These are phyloP conservation scores for Grallaria varia DNA, from an alignment of 2,113 vertebrate species.

Conservation along the genomic window DNA sequence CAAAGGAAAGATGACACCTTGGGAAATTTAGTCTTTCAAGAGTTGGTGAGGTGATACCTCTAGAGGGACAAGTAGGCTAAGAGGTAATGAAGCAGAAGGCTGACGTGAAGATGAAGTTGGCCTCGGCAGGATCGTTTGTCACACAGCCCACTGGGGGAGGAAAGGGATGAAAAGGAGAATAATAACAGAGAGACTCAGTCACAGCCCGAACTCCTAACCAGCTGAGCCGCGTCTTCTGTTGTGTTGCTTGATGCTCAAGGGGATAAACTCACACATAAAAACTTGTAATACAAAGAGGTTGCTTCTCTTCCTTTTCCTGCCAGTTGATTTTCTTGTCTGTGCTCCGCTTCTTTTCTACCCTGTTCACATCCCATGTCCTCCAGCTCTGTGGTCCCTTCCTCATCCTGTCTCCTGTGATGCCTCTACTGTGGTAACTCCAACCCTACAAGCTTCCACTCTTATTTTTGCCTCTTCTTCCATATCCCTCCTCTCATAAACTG, in stretches of 20 bases:
- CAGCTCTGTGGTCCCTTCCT: background rate
- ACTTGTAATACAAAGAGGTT: background rate
- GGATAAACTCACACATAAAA: background rate
- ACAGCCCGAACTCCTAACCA: background rate
- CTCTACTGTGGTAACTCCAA: background rate
- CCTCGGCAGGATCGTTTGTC: background rate
- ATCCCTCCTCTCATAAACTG: fast-evolving
- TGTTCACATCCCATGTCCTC: background rate
- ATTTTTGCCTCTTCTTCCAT: background rate
- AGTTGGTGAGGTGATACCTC: background rate
- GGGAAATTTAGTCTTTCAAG: background rate
- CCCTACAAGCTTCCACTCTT: background rate
- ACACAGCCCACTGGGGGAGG: background rate
- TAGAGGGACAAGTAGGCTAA: background rate
- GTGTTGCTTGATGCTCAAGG: background rate
- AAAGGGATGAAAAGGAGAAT: background rate
- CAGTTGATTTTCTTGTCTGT: background rate
- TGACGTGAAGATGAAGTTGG: background rate
- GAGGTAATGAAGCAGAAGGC: constrained; percentile 10
- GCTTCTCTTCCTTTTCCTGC: background rate
- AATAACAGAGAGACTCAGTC: background rate
- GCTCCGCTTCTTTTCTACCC: background rate
- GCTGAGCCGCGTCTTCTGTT: background rate
- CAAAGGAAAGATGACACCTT: constrained; percentile 11
- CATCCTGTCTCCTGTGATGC: background rate